Conservation (phyloP, 2,797 vertebrate species). For the Aphelocoma californica region DNA sequence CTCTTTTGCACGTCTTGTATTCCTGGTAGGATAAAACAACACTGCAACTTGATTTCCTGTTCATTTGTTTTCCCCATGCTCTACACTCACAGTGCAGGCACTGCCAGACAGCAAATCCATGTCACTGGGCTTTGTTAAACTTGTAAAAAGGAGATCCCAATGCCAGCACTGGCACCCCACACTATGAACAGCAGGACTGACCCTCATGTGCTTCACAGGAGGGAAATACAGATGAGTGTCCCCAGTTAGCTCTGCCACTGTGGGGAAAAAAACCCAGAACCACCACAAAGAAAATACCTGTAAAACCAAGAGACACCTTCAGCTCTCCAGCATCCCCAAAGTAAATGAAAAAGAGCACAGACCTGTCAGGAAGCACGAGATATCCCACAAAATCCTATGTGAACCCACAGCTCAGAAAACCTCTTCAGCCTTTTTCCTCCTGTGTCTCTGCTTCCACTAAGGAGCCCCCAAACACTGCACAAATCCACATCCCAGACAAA, state of each 20-base stretch:
- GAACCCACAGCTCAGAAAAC: background rate
- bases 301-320: background rate
- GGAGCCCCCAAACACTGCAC: background rate
- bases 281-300: background rate
- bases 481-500: background rate
- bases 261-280: background rate
- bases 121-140: constrained; percentile 36
- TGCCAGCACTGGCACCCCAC: background rate
- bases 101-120: constrained; percentile 8
- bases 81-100: background rate
- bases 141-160: constrained; percentile 42
- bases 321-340: background rate
- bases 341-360: background rate
- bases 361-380: background rate
- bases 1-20: background rate
- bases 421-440: background rate
- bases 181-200: constrained; percentile 1
- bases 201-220: background rate
- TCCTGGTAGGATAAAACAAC: constrained; percentile 41
- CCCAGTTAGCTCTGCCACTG: background rate
- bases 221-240: background rate
- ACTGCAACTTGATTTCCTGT: constrained; percentile 31
- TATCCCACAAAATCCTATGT: background rate
- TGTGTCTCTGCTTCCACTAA: background rate
- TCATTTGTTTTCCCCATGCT: constrained; percentile 26